phyloP scores from a whole-genome alignment of 2,113 vertebrate species.

The Heterocephalus glaber region DNA sequence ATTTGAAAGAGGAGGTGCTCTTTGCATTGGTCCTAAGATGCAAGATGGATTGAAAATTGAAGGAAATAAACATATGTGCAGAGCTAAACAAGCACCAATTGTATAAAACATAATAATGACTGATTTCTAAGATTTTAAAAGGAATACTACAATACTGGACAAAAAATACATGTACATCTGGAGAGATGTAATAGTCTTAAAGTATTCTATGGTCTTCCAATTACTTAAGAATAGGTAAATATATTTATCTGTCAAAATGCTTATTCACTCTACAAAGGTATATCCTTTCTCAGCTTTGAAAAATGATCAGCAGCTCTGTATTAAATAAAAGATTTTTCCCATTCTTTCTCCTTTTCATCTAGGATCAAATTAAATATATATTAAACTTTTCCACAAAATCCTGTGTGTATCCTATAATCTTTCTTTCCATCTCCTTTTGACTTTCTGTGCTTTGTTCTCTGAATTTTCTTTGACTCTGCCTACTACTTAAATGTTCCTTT shows the following conservation, averaged over 20 bases:
- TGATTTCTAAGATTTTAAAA: not conserved
- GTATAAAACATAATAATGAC: not conserved
- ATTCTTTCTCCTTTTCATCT: not conserved
- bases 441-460: not conserved
- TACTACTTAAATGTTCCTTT: not conserved
- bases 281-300: not conserved
- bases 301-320: not conserved
- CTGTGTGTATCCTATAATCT: too few species aligned
- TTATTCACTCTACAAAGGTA: not conserved
- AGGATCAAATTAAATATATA: not conserved
- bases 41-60: not conserved
- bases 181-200: not conserved
- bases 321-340: not conserved
- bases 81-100: not conserved
- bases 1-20: not conserved
- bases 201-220: not conserved
- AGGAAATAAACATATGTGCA: not conserved
- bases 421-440: not conserved
- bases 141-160: not conserved
- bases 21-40: not conserved
- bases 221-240: not conserved
- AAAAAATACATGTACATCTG: not conserved
- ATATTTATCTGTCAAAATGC: not conserved
- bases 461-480: not conserved
- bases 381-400: not conserved